Percentiles rank a stretch among this genome's conserved stretches.
Evolutionary conservation across 2,113 vertebrate species (phyloP).

Genomic region (Eleginops maclovinus): DNA sequence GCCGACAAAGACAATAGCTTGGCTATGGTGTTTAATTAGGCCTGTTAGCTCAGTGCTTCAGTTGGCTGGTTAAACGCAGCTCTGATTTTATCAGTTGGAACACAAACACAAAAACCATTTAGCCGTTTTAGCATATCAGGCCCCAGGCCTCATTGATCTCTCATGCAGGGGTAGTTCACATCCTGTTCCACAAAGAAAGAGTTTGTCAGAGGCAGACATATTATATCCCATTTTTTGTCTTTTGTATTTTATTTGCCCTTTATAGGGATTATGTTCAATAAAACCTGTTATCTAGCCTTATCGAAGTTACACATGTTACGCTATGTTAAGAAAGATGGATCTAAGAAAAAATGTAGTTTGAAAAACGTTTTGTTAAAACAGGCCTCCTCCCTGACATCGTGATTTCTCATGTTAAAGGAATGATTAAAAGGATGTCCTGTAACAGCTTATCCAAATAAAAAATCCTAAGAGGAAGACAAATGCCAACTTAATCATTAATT

Average conservation of each 20-base stretch:
- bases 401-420: background rate
- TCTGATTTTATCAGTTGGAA: conserved; percentile 74
- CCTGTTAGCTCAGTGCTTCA: conserved; percentile 48
- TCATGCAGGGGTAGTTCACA: background rate
- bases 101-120: conserved; percentile 70
- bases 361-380: too few relatives aligned
- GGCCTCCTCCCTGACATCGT: too few relatives aligned
- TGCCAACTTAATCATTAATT: conserved; percentile 46
- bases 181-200: conserved; percentile 2
- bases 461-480: conserved; percentile 14
- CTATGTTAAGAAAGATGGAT: too few relatives aligned
- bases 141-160: conserved; percentile 38
- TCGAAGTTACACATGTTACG: too few relatives aligned
- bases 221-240: background rate
- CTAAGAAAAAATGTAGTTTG: too few relatives aligned
- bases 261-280: too few relatives aligned
- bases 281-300: too few relatives aligned
- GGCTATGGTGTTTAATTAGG: conserved; percentile 45
- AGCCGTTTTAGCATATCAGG: conserved; percentile 45
- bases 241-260: too few relatives aligned
- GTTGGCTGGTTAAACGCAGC: conserved; percentile 59
- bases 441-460: conserved; percentile 21
- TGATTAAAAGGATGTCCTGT: conserved; percentile 4
- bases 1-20: conserved; percentile 1
- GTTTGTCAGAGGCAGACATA: background rate